These are phyloP conservation scores for Ia io DNA, from an alignment of 2,113 vertebrate species.

Conservation along the genomic window DNA sequence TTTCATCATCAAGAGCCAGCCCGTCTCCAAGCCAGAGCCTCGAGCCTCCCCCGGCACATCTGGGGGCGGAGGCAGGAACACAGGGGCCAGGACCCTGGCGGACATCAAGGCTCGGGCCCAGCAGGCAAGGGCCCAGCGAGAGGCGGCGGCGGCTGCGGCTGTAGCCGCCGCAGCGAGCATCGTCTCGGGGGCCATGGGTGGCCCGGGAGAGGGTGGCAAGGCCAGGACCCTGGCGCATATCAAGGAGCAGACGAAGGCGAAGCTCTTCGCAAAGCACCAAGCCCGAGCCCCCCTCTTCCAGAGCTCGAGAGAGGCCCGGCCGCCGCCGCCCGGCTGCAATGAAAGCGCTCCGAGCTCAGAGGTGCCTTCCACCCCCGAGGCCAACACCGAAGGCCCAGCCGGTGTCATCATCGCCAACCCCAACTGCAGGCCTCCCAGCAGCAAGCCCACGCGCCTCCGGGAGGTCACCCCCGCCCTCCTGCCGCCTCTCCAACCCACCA, in stretches of 20 bases:
- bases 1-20: constrained; percentile 90
- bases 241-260: constrained; percentile 90
- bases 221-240: constrained; percentile 87
- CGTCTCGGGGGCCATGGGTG: constrained; percentile 84
- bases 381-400: constrained; percentile 85
- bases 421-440: constrained; percentile 88
- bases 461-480: constrained; percentile 79
- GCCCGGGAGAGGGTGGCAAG: constrained; percentile 85
- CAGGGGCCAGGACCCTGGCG: constrained; percentile 88
- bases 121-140: constrained; percentile 88
- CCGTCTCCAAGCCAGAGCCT: constrained; percentile 85
- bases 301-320: constrained; percentile 81
- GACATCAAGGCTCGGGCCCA: constrained; percentile 91
- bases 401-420: constrained; percentile 90
- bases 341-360: constrained; percentile 81
- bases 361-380: constrained; percentile 74
- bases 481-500: constrained; percentile 77
- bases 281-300: constrained; percentile 85
- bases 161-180: constrained; percentile 87
- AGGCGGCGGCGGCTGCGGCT: constrained; percentile 87
- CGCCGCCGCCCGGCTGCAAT: constrained; percentile 77
- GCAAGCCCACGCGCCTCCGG: constrained; percentile 82
- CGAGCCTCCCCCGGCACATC: constrained; percentile 80
- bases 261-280: constrained; percentile 89
- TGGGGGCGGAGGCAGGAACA: constrained; percentile 84